Evolutionary conservation across 2,113 vertebrate species (phyloP).

Genomic region (Paradisaea rubra): DNA sequence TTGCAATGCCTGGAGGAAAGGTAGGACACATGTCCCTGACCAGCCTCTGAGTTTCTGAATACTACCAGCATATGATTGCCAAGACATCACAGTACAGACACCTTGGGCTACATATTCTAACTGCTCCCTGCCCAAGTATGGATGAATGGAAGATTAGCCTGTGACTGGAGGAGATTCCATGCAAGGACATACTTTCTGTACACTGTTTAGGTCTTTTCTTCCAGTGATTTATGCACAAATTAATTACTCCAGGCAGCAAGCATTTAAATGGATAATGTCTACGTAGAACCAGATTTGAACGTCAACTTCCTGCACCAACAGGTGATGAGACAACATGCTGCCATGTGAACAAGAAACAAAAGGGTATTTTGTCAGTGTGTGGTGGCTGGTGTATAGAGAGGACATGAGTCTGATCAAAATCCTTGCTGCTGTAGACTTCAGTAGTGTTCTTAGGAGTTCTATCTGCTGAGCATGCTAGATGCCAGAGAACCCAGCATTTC

Average conservation of each 20-base stretch:
- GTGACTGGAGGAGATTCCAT: background rate
- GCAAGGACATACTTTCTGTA: background rate
- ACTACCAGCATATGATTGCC: background rate
- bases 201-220: background rate
- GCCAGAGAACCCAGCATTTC: background rate
- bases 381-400: background rate
- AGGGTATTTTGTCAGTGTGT: background rate
- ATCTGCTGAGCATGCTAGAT: rapidly evolving
- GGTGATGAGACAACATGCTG: background rate
- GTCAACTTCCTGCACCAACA: rapidly evolving
- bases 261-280: background rate
- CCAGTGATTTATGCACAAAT: background rate
- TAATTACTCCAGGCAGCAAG: background rate
- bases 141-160: background rate
- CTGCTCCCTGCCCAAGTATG: background rate
- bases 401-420: background rate
- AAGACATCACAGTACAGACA: background rate
- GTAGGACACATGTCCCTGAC: background rate
- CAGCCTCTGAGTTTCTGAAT: background rate
- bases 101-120: background rate
- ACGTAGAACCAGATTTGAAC: rapidly evolving
- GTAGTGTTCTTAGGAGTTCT: background rate
- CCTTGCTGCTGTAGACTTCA: background rate
- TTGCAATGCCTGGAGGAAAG: background rate
- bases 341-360: background rate